Evolutionary conservation across 1,140 invertebrate genomes (phyloP).

Genomic region (Hestina assimilis): DNA sequence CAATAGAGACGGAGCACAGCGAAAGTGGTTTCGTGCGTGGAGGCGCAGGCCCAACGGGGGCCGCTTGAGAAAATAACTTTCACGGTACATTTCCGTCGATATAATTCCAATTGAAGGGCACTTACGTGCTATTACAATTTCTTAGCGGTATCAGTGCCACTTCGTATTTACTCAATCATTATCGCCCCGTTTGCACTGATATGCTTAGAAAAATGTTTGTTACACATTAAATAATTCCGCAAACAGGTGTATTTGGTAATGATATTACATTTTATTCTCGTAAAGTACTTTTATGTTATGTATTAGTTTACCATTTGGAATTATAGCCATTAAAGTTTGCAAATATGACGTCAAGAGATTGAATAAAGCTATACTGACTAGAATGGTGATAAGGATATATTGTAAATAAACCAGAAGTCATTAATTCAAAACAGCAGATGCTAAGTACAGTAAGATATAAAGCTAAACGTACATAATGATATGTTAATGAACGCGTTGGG

Average conservation of each 20-base stretch:
- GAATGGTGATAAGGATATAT: background rate
- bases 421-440: background rate
- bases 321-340: background rate
- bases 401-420: background rate
- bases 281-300: background rate
- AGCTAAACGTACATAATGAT: background rate
- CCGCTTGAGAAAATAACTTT: slow-evolving; percentile 68
- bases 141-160: slow-evolving; percentile 13
- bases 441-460: background rate
- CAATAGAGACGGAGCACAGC: slow-evolving; percentile 37
- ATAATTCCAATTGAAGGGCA: slow-evolving; percentile 30
- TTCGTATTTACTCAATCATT: background rate
- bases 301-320: background rate
- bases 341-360: background rate
- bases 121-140: slow-evolving; percentile 12
- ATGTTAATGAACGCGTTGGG: slow-evolving; percentile 18
- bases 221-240: background rate
- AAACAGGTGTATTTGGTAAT: background rate
- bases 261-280: background rate
- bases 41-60: slow-evolving; percentile 45
- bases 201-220: background rate
- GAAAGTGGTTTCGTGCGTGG: slow-evolving; percentile 63
- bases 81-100: slow-evolving; percentile 58
- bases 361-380: background rate
- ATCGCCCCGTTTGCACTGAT: background rate